phyloP scores from a whole-genome alignment of 2,888 invertebrate species.

The Acleris holmiana region DNA sequence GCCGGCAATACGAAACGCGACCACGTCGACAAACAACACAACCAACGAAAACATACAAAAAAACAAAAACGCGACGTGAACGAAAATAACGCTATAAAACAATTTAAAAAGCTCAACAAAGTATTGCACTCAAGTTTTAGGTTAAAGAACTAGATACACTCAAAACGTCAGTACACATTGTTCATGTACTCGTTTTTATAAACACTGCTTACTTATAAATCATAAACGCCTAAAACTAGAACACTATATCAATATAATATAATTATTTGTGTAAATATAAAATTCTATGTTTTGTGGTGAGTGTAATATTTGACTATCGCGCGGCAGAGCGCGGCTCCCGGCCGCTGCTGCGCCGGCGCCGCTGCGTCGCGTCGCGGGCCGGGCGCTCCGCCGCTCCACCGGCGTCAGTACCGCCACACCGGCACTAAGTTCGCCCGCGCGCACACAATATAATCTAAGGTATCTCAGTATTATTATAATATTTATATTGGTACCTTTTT shows the following conservation, averaged over 20 bases:
- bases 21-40: conserved; percentile 63
- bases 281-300: conserved; percentile 81
- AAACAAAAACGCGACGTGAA: conserved; percentile 52
- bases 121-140: conserved; percentile 76
- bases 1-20: conserved; percentile 54
- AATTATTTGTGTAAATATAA: conserved; percentile 85
- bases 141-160: conserved; percentile 70
- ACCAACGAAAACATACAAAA: conserved; percentile 55
- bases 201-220: conserved; percentile 75
- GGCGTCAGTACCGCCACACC: conserved; percentile 39
- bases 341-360: conserved; percentile 36
- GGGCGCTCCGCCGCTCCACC: conserved; percentile 45
- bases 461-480: conserved; percentile 73
- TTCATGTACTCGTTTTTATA: conserved; percentile 56
- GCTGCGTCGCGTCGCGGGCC: conserved; percentile 36
- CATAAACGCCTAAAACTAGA: conserved; percentile 83
- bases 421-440: conserved; percentile 39
- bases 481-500: conserved; percentile 89
- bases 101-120: conserved; percentile 77
- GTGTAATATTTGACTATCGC: conserved; percentile 84
- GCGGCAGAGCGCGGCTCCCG: conserved; percentile 49
- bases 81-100: conserved; percentile 65
- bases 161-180: conserved; percentile 55
- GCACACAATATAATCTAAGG: conserved; percentile 67
- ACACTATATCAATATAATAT: conserved; percentile 84